These are phyloP conservation scores for Silurus aristotelis DNA, from an alignment of 2,797 vertebrate species.

Conservation along the genomic window DNA sequence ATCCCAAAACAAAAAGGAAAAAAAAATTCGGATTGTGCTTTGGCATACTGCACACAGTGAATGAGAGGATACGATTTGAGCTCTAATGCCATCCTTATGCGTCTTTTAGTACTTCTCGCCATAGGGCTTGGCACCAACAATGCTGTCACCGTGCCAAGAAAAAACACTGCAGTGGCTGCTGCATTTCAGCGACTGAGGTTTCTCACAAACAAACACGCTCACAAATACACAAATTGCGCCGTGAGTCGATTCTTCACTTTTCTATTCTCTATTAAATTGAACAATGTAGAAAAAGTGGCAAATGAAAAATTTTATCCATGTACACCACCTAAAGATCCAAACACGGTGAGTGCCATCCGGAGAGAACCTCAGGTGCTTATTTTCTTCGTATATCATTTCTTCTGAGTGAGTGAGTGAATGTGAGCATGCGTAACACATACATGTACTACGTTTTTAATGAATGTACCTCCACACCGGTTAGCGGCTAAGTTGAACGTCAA, in stretches of 20 bases:
- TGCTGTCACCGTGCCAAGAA: constrained; percentile 90
- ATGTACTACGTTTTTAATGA: neutral
- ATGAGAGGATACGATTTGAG: constrained; percentile 74
- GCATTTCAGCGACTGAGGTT: constrained; percentile 83
- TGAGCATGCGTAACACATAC: neutral
- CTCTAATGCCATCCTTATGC: constrained; percentile 89
- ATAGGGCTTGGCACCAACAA: constrained; percentile 91
- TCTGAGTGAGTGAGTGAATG: neutral
- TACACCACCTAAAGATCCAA: constrained; percentile 24
- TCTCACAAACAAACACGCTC: constrained; percentile 78
- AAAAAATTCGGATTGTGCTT: constrained; percentile 65
- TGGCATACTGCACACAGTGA: constrained; percentile 57
- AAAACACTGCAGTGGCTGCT: constrained; percentile 92
- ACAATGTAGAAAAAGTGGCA: constrained; percentile 37
- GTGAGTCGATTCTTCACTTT: neutral
- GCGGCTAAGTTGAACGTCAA: neutral
- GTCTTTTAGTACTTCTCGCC: constrained; percentile 93
- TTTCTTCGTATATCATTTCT: neutral
- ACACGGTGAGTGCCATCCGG: constrained; percentile 8
- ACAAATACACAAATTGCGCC: constrained; percentile 26
- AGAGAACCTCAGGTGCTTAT: constrained; percentile 42
- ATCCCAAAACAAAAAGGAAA: constrained; percentile 52
- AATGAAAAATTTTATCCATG: neutral
- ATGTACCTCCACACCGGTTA: neutral
- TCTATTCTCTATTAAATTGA: neutral